phyloP scores from a whole-genome alignment of 2,113 vertebrate genomes.

The Carollia perspicillata region DNA sequence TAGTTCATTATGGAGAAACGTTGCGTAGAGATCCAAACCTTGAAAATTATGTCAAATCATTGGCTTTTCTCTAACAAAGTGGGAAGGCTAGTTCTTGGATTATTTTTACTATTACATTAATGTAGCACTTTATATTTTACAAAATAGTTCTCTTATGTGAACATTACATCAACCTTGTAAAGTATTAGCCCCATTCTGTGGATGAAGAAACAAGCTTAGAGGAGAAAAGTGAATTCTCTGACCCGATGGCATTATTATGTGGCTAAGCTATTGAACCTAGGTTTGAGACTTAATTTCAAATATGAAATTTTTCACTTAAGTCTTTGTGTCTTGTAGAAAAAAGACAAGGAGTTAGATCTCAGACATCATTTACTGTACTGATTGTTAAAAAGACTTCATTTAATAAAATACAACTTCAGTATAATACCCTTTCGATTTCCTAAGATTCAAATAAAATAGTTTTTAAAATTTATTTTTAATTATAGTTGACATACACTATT shows the following conservation, averaged over 20 bases:
- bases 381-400: not conserved
- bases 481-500: not conserved
- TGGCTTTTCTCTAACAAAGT: not conserved
- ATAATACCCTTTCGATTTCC: not conserved
- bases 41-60: not conserved
- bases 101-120: not conserved
- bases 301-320: not conserved
- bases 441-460: constrained; percentile 14
- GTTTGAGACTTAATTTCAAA: constrained; percentile 34
- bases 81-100: not conserved
- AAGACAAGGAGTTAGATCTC: not conserved
- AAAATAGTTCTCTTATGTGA: not conserved
- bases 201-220: not conserved
- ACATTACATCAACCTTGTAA: not conserved
- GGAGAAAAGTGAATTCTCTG: not conserved
- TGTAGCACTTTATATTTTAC: not conserved
- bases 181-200: not conserved
- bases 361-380: not conserved
- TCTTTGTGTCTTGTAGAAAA: not conserved
- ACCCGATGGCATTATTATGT: not conserved
- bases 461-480: not conserved
- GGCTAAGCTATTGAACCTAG: not conserved
- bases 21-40: not conserved
- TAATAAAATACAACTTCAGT: not conserved
- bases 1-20: not conserved